phyloP scores from a whole-genome alignment of 2,888 invertebrate species.

The Pheosia tremula region DNA sequence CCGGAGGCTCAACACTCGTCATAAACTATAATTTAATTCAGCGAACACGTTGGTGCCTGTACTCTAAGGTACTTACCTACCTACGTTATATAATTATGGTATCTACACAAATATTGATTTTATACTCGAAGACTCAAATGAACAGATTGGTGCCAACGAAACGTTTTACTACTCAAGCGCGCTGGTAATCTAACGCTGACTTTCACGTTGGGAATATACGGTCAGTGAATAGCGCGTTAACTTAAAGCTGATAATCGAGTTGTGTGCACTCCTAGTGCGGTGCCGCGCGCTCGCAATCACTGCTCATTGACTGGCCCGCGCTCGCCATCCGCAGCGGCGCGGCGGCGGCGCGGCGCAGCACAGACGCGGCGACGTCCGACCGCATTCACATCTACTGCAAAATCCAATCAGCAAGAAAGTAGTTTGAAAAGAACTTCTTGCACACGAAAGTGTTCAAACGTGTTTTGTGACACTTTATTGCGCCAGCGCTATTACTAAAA shows the following conservation, averaged over 20 bases:
- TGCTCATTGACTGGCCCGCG: conserved; percentile 43
- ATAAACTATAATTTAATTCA: too few species aligned
- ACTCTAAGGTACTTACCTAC: too few species aligned
- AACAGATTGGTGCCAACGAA: background rate
- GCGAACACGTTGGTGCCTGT: too few species aligned
- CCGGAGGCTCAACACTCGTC: too few species aligned
- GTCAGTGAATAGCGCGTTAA: conserved; percentile 17
- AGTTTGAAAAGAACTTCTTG: conserved; percentile 34
- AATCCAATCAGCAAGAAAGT: conserved; percentile 42
- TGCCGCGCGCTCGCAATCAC: conserved; percentile 47
- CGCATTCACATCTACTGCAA: conserved; percentile 36
- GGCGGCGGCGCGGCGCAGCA: conserved; percentile 7
- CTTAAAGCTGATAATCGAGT: conserved; percentile 46
- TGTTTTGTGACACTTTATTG: conserved; percentile 13
- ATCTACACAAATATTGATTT: too few species aligned
- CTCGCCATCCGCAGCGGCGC: background rate
- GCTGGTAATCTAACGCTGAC: background rate
- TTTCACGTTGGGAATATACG: conserved; percentile 4
- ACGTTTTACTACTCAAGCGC: background rate
- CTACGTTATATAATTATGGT: too few species aligned
- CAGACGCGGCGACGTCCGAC: conserved; percentile 15
- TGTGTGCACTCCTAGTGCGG: conserved; percentile 32
- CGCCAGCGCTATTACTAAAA: background rate
- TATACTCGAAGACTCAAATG: background rate
- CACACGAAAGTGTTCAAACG: conserved; percentile 25